Percentiles rank a stretch among this genome's conserved stretches.
These are phyloP conservation scores for Ellobius talpinus DNA, from an alignment of 2,113 vertebrate species.

Conservation along the genomic window DNA sequence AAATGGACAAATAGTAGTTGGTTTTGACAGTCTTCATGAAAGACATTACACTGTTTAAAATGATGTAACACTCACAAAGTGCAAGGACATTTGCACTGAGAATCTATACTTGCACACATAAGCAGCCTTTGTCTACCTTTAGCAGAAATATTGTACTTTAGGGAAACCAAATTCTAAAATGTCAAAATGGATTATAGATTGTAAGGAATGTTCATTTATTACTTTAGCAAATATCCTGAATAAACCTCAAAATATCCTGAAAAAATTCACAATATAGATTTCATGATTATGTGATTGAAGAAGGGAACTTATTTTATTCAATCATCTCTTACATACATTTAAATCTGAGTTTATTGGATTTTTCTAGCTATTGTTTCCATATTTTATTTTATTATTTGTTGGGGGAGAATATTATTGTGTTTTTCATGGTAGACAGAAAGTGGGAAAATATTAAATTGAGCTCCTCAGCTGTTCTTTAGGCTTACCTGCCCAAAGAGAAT, in stretches of 20 bases:
- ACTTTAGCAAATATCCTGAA: conserved; percentile 70
- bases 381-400: neutral
- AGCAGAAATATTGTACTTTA: conserved; percentile 78
- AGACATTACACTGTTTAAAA: conserved; percentile 80
- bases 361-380: neutral
- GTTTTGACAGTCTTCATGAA: conserved; percentile 85
- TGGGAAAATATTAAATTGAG: neutral
- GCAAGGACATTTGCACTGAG: conserved; percentile 84
- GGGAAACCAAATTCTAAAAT: conserved; percentile 78
- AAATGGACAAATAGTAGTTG: conserved; percentile 84
- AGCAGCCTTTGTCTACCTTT: conserved; percentile 80
- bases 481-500: neutral
- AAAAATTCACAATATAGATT: conserved; percentile 45
- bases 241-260: neutral
- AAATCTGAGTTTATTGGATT: neutral
- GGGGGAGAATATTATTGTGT: neutral
- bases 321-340: neutral
- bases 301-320: conserved; percentile 52
- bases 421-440: neutral
- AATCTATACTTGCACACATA: conserved; percentile 78
- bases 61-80: conserved; percentile 81
- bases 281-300: conserved; percentile 8
- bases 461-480: neutral
- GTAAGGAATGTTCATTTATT: conserved; percentile 54
- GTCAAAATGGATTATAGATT: conserved; percentile 70